Base-by-base conservation (phyloP, 2,113 vertebrate genomes). In the Cephalophus harveyi region DNA sequence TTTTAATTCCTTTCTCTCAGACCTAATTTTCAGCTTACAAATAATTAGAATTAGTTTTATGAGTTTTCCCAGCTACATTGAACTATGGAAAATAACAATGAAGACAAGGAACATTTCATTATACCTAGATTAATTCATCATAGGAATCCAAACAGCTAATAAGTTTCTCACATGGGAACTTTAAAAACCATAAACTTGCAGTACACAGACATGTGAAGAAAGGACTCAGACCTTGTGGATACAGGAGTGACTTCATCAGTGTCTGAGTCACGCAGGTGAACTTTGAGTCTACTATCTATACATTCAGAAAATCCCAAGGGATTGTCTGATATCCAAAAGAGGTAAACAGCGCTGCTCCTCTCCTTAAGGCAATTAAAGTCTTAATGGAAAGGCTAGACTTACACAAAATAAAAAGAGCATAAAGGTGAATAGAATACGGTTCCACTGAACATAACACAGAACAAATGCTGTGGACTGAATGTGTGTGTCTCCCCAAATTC, bases 31-130 rank as follows among this genome's bases (percentile, higher is more conserved):
- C 16, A 94, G 43, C 62, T 92, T 48, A 9, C 43, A 33, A 46
- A 57, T 89, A 87, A 93, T 92, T 89, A 96, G 62, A 76, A 82
- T 91, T 2, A 16, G n/a, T 28, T 95, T 87, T 87, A 81, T 74
- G 87, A 84, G 87, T 71, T 93, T 91, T 74, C 79, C 78, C n/a
- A 74, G 93, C 62, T 87, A 50, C 74, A 48, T 36, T 43, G 55
- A 96, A 83, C 82, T 57, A 46, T 52, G 81, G 90, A 76, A 87
- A 95, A 92, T 60, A 93, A 96, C 74, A 55, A 94, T 43, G 86
- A 95, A 91, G 78, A 81, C 90, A n/a, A 74, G 55, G 83, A 40
- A 27, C 57, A 50, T 55, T 95, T 95, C 48, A 89, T 95, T 92
- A 89, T 0, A 36, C 40, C 57, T 28, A 54, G 50, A 92, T 84